A percentile compares a stretch with the other conserved stretches of the same genome.
Conservation (phyloP, 2,888 invertebrate genomes). For the Marronus borbonicus region DNA sequence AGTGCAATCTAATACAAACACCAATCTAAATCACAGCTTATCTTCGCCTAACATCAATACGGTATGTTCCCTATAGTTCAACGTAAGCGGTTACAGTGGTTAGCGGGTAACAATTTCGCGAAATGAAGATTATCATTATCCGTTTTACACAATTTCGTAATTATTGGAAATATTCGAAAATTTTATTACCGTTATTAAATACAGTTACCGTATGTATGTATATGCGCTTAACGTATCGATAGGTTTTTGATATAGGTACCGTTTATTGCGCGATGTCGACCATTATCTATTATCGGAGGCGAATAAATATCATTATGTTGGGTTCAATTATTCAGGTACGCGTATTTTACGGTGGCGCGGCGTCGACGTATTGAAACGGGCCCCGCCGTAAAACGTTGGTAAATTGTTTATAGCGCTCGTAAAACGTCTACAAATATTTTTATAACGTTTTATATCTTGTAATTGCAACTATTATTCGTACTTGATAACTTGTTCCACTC, state of each 20-base stretch:
- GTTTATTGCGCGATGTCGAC: conserved; percentile 7
- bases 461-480: conserved; percentile 52
- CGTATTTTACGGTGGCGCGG: neutral
- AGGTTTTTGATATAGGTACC: neutral
- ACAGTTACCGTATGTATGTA: neutral
- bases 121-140: conserved; percentile 5
- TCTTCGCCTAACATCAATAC: too few relatives aligned
- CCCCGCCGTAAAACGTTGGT: conserved; percentile 7
- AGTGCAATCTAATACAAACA: too few relatives aligned
- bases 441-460: conserved; percentile 52
- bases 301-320: conserved; percentile 8
- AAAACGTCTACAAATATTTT: conserved; percentile 53
- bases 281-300: conserved; percentile 3
- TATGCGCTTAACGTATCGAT: neutral
- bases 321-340: neutral
- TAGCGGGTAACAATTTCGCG: neutral
- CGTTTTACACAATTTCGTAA: conserved; percentile 1
- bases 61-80: too few relatives aligned
- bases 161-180: conserved; percentile 4
- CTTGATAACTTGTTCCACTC: conserved; percentile 51
- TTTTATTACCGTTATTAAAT: conserved; percentile 4
- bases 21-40: too few relatives aligned
- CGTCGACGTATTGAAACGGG: neutral
- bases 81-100: too few relatives aligned
- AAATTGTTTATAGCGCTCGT: conserved; percentile 39